A percentile compares a stretch with the other conserved stretches of the same genome.
phyloP scores from a whole-genome alignment of 2,113 vertebrate genomes.

The Sprattus sprattus region DNA sequence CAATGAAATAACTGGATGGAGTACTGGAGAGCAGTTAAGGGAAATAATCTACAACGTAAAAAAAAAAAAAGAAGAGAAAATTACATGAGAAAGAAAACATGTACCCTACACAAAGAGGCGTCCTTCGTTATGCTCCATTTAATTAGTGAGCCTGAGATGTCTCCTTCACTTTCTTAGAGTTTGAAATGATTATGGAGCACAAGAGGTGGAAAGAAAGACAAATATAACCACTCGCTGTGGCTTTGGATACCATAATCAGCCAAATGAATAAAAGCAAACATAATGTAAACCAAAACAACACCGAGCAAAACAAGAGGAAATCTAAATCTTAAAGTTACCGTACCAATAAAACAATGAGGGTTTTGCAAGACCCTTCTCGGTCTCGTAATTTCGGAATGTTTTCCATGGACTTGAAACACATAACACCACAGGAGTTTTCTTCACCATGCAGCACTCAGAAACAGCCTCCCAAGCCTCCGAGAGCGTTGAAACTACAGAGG shows the following conservation, averaged over 20 bases:
- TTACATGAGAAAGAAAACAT: slow-evolving; percentile 37
- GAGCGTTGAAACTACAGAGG: not conserved
- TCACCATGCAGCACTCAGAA: not conserved
- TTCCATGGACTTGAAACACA: not conserved
- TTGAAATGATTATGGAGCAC: not conserved
- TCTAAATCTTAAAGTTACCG: not conserved
- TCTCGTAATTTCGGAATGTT: not conserved
- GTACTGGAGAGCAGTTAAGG: not conserved
- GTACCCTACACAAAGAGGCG: not conserved
- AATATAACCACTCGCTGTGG: not conserved
- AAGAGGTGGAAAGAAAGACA: not conserved
- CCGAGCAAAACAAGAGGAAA: not conserved
- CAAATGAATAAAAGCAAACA: not conserved
- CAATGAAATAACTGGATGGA: not conserved
- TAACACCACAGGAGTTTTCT: not conserved
- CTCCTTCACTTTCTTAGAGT: not conserved
- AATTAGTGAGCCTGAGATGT: slow-evolving; percentile 11
- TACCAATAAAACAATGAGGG: not conserved
- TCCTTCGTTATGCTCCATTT: not conserved
- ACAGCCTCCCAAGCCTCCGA: not conserved
- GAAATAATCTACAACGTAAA: slow-evolving; percentile 24
- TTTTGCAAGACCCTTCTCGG: not conserved
- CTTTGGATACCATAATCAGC: not conserved
- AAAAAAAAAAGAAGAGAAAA: slow-evolving; percentile 19
- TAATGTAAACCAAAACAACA: not conserved